Percentiles rank a stretch among this genome's conserved stretches.
phyloP scores from a whole-genome alignment of 2,797 vertebrate genomes.

The Phoxinus dragarum region DNA sequence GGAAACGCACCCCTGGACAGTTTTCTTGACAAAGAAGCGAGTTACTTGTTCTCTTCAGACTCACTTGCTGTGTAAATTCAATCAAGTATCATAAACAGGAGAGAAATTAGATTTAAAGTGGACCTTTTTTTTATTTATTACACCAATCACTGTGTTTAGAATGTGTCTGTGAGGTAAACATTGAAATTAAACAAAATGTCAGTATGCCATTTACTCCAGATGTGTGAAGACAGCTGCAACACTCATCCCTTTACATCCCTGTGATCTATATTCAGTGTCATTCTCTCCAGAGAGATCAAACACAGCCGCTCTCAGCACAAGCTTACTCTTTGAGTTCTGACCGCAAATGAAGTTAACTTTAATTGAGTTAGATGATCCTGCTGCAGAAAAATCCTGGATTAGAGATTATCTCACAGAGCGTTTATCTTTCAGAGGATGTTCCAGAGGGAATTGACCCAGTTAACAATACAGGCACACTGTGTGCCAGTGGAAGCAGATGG shows the following conservation, averaged over 20 bases:
- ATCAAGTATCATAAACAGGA: not conserved
- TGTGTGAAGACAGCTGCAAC: conserved; percentile 12
- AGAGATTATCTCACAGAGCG: conserved; percentile 63
- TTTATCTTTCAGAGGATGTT: conserved; percentile 46
- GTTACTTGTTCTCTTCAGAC: not conserved
- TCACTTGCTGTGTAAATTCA: conserved; percentile 6
- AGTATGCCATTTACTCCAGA: not conserved
- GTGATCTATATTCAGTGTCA: conserved; percentile 18
- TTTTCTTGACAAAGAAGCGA: conserved; percentile 23
- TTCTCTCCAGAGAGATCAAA: conserved; percentile 21
- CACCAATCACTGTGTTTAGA: not conserved
- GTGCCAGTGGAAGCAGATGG: conserved; percentile 30
- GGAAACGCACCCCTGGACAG: not conserved
- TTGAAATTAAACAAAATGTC: too few species aligned
- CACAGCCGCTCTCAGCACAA: not conserved
- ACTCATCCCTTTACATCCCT: not conserved
- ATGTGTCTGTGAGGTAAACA: not conserved
- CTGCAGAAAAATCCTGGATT: conserved; percentile 69
- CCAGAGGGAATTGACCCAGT: conserved; percentile 48
- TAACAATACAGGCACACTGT: conserved; percentile 5
- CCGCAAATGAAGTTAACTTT: conserved; percentile 62
- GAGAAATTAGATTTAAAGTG: not conserved
- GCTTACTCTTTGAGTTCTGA: conserved; percentile 36
- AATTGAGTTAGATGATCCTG: conserved; percentile 72
- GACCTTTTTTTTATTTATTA: not conserved